These are phyloP conservation scores for Alexandromys fortis DNA, from an alignment of 2,113 vertebrate genomes.

Conservation along the genomic window DNA sequence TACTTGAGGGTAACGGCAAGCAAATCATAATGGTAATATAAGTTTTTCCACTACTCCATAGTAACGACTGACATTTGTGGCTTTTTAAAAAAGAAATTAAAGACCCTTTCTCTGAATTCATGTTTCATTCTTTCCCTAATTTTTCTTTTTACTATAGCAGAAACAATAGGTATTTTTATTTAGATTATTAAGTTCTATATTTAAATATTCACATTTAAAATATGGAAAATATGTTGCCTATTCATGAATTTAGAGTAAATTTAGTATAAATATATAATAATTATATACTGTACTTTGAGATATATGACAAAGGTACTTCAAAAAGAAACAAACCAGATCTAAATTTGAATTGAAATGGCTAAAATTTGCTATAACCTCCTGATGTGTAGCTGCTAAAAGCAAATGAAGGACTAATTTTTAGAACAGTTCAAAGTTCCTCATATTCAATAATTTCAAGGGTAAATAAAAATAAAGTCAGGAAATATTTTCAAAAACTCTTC, in stretches of 20 bases:
- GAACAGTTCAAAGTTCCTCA: constrained; percentile 26
- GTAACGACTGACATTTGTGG: background rate
- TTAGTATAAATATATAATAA: background rate
- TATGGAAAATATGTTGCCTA: background rate
- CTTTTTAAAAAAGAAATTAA: constrained; percentile 21
- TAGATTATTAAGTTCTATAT: constrained; percentile 33
- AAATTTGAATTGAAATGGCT: constrained; percentile 51
- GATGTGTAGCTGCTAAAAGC: background rate
- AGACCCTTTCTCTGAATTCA: background rate
- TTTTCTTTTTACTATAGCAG: background rate
- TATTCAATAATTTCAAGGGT: constrained; percentile 31
- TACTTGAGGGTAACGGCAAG: constrained; percentile 9
- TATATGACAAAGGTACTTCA: constrained; percentile 16
- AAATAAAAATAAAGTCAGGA: constrained; percentile 27
- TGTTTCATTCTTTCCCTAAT: background rate
- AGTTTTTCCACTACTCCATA: constrained; percentile 16
- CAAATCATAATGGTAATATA: background rate
- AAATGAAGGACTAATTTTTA: constrained; percentile 41
- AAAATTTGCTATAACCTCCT: constrained; percentile 20
- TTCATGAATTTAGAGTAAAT: constrained; percentile 18
- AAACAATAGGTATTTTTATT: constrained; percentile 34
- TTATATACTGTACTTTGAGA: constrained; percentile 31
- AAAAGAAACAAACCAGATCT: background rate
- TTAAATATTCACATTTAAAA: constrained; percentile 54
- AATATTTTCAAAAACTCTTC: constrained; percentile 21